Base-by-base conservation (phyloP, 2,888 invertebrate genomes). In the Cephalotes varians region DNA sequence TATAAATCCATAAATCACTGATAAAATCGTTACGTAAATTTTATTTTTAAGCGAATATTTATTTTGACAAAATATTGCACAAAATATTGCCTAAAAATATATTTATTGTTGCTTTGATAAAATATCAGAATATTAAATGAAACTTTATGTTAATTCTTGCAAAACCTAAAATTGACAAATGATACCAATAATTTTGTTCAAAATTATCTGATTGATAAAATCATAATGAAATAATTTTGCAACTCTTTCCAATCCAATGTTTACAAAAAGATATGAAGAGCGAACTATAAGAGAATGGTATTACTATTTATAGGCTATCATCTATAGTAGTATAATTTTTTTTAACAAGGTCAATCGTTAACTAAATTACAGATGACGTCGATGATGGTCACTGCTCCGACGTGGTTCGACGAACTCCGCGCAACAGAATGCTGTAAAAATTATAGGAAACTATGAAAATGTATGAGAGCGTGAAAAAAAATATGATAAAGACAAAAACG, bases 391-490 rank as follows among this genome's bases (percentile, higher is more conserved):
- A 80, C 58, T 34, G 80, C 77, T 76, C 60, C 80, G 37, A 12
- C n/a, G 3, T 15, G 60, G 80, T 80, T 80, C 80, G 49, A 80
- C 18, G 80, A 80, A 80, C 80, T 77, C 7, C 2, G 28, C n/a
- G 51, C 47, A 60, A 58, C 37, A 77, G 77, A 79, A 80, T 71
- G 31, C 49, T 40, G n/a, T 37, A 47, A 73, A 76, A 76, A 76
- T 62, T 79, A 77, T 40, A 60, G 49, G 80, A 51, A 62, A 18
- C 77, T 56, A 73, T 21, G 65, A 54, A 54, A 71, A 60, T 25
- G 44, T 62, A 51, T 31, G 25, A 15, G 65, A 62, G 54, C 18
- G 49, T 73, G 31, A 34, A 60, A 58, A 73, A 72, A 64, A 64
- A 15, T 37, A 47, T 5, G 34, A 28, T 0, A 6, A 49, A 37